phyloP scores from a whole-genome alignment of 2,888 invertebrate genomes.

The Barypeithes pellucidus region DNA sequence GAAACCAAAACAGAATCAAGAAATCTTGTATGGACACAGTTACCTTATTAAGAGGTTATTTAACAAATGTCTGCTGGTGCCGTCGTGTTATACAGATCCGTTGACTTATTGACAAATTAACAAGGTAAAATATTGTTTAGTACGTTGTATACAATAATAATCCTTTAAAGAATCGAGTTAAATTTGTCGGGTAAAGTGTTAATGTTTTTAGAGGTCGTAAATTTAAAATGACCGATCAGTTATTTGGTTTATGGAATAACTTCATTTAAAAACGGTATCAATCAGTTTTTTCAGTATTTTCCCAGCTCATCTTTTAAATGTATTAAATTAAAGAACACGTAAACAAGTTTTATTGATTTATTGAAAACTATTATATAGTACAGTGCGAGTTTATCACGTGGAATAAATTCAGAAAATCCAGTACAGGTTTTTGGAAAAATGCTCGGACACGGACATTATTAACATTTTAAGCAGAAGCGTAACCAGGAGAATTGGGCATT shows the following conservation, averaged over 20 bases:
- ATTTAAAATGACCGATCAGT: constrained; percentile 3
- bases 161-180: constrained; percentile 28
- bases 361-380: too few relatives aligned
- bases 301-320: background rate
- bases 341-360: too few relatives aligned
- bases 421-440: too few relatives aligned
- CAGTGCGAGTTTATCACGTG: too few relatives aligned
- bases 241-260: constrained; percentile 8
- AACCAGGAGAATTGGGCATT: too few relatives aligned
- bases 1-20: constrained; percentile 37
- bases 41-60: constrained; percentile 49
- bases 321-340: too few relatives aligned
- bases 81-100: constrained; percentile 43
- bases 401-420: too few relatives aligned
- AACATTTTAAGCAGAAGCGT: too few relatives aligned
- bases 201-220: background rate
- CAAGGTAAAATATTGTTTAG: constrained; percentile 43
- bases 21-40: constrained; percentile 45
- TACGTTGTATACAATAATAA: constrained; percentile 15
- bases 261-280: background rate
- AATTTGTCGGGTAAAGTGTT: constrained; percentile 7
- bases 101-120: constrained; percentile 50
- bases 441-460: too few relatives aligned
- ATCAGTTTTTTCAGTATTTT: background rate
- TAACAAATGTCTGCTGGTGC: constrained; percentile 44